phyloP scores from a whole-genome alignment of 2,888 invertebrate species.

The Phymatocera aterrima region DNA sequence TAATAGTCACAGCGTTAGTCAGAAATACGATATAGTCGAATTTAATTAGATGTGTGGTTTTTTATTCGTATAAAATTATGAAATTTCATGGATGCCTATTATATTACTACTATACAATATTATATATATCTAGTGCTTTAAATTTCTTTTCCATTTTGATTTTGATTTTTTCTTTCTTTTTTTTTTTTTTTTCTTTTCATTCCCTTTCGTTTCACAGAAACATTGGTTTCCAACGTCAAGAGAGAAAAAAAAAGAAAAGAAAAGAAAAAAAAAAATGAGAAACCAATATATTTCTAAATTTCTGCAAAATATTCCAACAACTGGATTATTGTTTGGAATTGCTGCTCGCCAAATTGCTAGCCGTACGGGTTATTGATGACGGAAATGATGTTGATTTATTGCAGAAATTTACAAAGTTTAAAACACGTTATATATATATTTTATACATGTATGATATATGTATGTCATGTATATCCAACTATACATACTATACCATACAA shows the following conservation, averaged over 20 bases:
- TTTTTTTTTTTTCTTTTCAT: conserved; percentile 53
- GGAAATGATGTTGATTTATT: conserved; percentile 14
- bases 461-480: too few relatives aligned
- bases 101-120: conserved; percentile 36
- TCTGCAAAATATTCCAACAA: too few relatives aligned
- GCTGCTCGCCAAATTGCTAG: too few relatives aligned
- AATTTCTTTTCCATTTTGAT: conserved; percentile 5
- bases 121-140: conserved; percentile 29
- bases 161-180: conserved; percentile 53
- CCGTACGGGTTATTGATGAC: too few relatives aligned
- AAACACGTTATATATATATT: conserved; percentile 7
- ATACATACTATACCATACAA: not conserved
- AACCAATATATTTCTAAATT: conserved; percentile 42
- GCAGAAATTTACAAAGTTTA: conserved; percentile 28
- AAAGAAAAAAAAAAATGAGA: not conserved
- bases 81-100: conserved; percentile 74
- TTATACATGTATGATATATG: too few relatives aligned
- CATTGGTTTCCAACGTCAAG: not conserved
- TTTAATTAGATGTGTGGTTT: conserved; percentile 73
- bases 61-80: conserved; percentile 74
- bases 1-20: conserved; percentile 46
- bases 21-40: conserved; percentile 57
- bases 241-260: not conserved
- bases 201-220: conserved; percentile 45
- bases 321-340: too few relatives aligned